Evolutionary conservation across 2,888 invertebrate genomes (phyloP), one percentile per base, ranked within the genome.

Genomic region (Lottia scabra): DNA sequence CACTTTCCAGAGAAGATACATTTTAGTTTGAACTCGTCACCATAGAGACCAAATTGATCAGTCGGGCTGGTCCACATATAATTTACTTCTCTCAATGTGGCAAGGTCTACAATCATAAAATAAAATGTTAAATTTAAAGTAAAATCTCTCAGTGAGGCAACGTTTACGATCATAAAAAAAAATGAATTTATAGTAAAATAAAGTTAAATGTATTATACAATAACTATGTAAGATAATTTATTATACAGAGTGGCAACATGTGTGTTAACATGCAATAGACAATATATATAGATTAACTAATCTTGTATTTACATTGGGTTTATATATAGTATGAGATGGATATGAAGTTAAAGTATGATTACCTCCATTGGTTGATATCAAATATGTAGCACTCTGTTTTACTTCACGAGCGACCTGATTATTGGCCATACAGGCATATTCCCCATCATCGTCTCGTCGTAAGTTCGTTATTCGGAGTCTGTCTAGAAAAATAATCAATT

Each of bases 381-480:
- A 65, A 44, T 81, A 75, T 56, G 81, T 81, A 63, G 79, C 80
- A 30, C 85, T 86, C 16, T 81, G 79, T 19, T 82, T 78, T 65
- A 82, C 82, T 10, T 74, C 75, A 46, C 87, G 85, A 88, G 92
- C 90, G 88, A 96, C 96, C 15, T 94, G 92, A 0, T 97, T 97
- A 71, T 96, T 95, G 0, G 97, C 98, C n/a, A 97, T 95, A 89
- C 99, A 99, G 67, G 96, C 95, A 89, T 98, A 99, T 65, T 93
- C 93, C 75, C 95, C 95, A 12, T 94, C 93, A 90, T 98, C 98
- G 68, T 92, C 89, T 70, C 93, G 92, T 1, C 96, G 96, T 23
- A 99, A 95, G 90, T 98, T 97, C 68, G 97, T 96, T 91, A 99
- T 98, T 94, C 97, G 97, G 16, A 99, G 92, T 87, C 95, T 96